Evolutionary conservation across 2,888 invertebrate genomes (phyloP), one percentile per base, ranked within the genome.

Genomic region (Exocentrus adspersus): DNA sequence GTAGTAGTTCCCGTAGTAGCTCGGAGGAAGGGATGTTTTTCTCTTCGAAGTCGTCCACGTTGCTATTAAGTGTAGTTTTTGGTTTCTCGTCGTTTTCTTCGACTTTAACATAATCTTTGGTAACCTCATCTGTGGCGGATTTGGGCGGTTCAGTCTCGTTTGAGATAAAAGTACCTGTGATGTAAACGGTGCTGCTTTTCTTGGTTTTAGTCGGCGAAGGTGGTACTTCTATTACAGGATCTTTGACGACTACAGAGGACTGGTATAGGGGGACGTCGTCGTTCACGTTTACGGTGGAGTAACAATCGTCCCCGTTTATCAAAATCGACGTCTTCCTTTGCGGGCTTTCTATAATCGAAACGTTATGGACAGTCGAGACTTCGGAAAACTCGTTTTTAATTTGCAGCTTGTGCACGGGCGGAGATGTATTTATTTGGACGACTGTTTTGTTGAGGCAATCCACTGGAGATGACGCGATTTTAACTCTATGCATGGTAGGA

Each of bases 251-350:
- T 19, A 91, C 91, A 0, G 91, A 91, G 21, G 91, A 91, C 71
- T 91, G 87, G 80, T 91, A 90, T 70, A 90, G 85, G 10, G 90
- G 90, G 60, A 87, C 86, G 75, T 90, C 88, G 75, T 86, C 88
- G 72, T 86, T 89, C 1, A 90, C 89, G 79, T 91, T 91, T 81
- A 90, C 89, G 14, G 91, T 91, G 48, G 90, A 90, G 77, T 91
- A 92, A 82, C 86, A 92, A 83, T 88, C 91, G 79, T 88, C 90
- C 56, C 88, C 90, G 78, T 85, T 91, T 76, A 92, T 92, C 85
- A 90, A 85, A 74, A 92, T 91, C 10, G 91, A 91, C 14, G 91
- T 88, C 79, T 84, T 90, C 83, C 82, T 76, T 69, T 82, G 81
- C 1, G 78, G 75, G 67, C 75, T 79, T 52, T 82, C 81, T 10